These are phyloP conservation scores for Pica pica DNA, from an alignment of 2,113 vertebrate genomes.

Conservation along the genomic window DNA sequence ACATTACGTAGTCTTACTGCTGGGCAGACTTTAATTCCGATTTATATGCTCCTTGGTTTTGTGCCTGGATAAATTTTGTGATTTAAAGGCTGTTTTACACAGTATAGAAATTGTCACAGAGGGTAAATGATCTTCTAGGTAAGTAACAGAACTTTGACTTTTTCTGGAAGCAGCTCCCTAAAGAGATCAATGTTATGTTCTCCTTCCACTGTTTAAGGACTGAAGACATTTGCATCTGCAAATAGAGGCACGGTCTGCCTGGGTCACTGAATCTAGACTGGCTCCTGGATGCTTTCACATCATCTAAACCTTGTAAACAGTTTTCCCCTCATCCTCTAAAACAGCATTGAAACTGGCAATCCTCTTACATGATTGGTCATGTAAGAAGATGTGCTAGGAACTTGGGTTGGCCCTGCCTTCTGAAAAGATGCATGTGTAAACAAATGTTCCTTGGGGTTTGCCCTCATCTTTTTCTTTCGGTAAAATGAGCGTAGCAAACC, in stretches of 20 bases:
- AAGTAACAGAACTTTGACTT: not conserved
- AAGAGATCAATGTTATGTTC: not conserved
- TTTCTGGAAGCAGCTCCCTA: not conserved
- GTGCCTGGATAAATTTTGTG: slow-evolving; percentile 9
- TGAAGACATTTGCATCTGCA: not conserved
- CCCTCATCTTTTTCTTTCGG: not conserved
- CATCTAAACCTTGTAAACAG: not conserved
- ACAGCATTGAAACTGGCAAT: not conserved
- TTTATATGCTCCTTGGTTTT: slow-evolving; percentile 21
- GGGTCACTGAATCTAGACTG: not conserved
- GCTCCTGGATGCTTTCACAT: not conserved
- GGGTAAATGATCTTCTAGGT: not conserved
- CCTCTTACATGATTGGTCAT: not conserved
- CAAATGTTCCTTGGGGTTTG: not conserved
- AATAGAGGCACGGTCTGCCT: not conserved
- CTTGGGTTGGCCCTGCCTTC: not conserved
- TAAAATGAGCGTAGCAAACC: not conserved
- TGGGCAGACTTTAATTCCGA: slow-evolving; percentile 30
- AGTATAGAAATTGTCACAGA: not conserved
- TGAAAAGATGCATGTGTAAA: not conserved
- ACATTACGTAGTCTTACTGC: not conserved
- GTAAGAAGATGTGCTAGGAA: not conserved
- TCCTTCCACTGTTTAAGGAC: not conserved
- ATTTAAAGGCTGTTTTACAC: not conserved
- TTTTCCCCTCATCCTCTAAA: not conserved